A percentile compares a stretch with the other conserved stretches of the same genome.
These are phyloP conservation scores for Meleagris gallopavo DNA, from an alignment of 2,113 vertebrate species.

Conservation along the genomic window DNA sequence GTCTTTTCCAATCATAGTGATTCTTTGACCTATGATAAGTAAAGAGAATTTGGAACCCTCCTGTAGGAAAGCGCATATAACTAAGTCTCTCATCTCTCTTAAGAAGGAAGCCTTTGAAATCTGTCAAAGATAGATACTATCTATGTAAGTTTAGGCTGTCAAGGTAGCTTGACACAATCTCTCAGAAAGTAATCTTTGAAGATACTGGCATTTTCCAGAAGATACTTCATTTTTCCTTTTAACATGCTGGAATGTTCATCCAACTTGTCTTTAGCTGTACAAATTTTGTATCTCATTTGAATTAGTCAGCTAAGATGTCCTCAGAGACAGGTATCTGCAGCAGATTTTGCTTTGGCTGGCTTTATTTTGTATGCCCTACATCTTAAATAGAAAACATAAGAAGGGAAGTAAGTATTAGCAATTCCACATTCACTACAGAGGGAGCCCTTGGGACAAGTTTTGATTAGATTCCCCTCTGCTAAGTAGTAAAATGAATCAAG, in stretches of 20 bases:
- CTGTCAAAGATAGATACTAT: background rate
- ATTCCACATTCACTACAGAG: background rate
- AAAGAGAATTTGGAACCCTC: background rate
- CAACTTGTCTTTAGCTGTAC: background rate
- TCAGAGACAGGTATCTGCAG: background rate
- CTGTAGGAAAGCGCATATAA: background rate
- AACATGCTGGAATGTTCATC: background rate
- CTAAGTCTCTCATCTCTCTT: background rate
- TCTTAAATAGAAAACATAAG: background rate
- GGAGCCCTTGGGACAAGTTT: background rate
- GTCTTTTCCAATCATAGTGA: background rate
- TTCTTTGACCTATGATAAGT: background rate
- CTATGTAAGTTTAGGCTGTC: background rate
- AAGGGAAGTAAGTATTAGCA: background rate
- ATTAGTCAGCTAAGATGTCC: background rate
- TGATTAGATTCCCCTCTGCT: background rate
- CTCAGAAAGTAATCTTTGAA: background rate
- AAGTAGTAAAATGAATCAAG: background rate
- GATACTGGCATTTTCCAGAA: background rate
- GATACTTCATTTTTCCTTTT: fast-evolving
- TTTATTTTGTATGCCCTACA: background rate
- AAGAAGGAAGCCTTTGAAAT: background rate
- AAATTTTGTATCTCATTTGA: background rate
- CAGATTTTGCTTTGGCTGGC: background rate
- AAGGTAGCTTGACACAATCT: background rate